phyloP scores from a whole-genome alignment of 2,797 vertebrate species.

The Acipenser ruthenus region DNA sequence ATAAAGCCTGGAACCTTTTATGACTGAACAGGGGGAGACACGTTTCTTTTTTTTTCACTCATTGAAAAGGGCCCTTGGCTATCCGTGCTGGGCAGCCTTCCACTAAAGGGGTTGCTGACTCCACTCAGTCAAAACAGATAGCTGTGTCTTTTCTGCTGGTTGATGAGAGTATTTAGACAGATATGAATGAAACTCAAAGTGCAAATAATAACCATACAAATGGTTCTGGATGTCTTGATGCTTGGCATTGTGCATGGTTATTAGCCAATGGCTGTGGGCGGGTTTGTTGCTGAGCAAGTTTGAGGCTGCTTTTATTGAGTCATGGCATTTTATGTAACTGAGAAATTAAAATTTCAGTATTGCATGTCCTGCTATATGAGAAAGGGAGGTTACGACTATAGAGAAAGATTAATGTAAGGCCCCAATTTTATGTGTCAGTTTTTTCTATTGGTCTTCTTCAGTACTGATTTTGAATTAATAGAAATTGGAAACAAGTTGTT shows the following conservation, averaged over 20 bases:
- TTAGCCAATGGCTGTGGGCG: conserved; percentile 13
- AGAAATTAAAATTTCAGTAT: no score
- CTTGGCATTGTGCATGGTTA: conserved; percentile 20
- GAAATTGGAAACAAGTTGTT: no score
- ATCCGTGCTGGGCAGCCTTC: conserved; percentile 7
- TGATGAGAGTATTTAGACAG: conserved; percentile 38
- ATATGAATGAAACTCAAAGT: conserved; percentile 29
- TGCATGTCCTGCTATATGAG: no score
- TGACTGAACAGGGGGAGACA: conserved; percentile 5
- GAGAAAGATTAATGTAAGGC: no score
- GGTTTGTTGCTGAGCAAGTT: no score
- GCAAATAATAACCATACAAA: conserved; percentile 33
- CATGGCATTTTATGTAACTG: no score
- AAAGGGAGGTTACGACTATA: no score
- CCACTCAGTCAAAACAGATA: conserved; percentile 42
- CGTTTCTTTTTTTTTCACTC: conserved; percentile 17
- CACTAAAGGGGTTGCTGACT: conserved; percentile 46
- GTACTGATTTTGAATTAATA: no score
- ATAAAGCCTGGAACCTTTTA: conserved; percentile 34
- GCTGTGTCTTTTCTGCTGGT: conserved; percentile 29
- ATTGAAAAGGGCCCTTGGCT: conserved; percentile 17
- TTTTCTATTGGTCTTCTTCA: no score
- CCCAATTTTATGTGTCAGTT: no score
- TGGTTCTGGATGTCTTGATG: conserved; percentile 22
- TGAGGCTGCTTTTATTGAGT: no score